Conservation (phyloP, 2,113 vertebrate genomes). For the Nycticebus coucang region DNA sequence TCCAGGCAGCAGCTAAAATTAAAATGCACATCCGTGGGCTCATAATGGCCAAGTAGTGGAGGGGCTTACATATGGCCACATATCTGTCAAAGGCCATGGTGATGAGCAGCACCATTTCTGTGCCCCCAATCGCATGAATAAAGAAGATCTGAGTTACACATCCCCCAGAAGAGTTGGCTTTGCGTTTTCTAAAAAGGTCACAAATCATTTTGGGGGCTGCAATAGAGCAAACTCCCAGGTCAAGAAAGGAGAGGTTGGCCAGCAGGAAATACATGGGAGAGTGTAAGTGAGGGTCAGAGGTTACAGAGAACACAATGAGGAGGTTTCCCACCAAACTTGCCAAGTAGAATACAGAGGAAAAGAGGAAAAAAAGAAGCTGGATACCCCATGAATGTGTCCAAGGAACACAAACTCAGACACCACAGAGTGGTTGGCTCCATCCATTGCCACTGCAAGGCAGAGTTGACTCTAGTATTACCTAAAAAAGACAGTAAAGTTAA, state of each 20-base stretch:
- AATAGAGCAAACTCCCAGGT: slow-evolving; percentile 46
- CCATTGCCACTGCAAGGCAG: not conserved
- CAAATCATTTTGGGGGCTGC: slow-evolving; percentile 64
- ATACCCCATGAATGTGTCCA: slow-evolving; percentile 48
- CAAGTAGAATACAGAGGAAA: slow-evolving; percentile 13
- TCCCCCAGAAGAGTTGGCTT: slow-evolving; percentile 59
- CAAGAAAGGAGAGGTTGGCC: slow-evolving; percentile 68
- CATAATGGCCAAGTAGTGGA: slow-evolving; percentile 58
- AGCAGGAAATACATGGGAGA: slow-evolving; percentile 72
- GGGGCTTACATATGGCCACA: slow-evolving; percentile 51
- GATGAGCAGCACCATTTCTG: slow-evolving; percentile 66
- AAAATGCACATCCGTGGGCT: not conserved
- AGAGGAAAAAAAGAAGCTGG: slow-evolving; percentile 57
- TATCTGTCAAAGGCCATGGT: slow-evolving; percentile 67
- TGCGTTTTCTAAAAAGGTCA: slow-evolving; percentile 56
- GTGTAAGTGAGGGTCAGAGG: slow-evolving; percentile 53
- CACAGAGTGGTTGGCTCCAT: slow-evolving; percentile 36
- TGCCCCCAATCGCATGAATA: slow-evolving; percentile 44
- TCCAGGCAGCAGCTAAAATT: slow-evolving; percentile 45
- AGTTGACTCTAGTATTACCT: not conserved
- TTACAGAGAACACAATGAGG: slow-evolving; percentile 63
- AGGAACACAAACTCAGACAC: slow-evolving; percentile 69
- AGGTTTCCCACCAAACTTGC: slow-evolving; percentile 64
- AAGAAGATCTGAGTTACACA: slow-evolving; percentile 68
- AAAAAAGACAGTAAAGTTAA: not conserved